Percentiles rank a stretch among this genome's conserved stretches.
Conservation (phyloP, 2,888 invertebrate genomes). For the Spatulosminthurus flaviceps region DNA sequence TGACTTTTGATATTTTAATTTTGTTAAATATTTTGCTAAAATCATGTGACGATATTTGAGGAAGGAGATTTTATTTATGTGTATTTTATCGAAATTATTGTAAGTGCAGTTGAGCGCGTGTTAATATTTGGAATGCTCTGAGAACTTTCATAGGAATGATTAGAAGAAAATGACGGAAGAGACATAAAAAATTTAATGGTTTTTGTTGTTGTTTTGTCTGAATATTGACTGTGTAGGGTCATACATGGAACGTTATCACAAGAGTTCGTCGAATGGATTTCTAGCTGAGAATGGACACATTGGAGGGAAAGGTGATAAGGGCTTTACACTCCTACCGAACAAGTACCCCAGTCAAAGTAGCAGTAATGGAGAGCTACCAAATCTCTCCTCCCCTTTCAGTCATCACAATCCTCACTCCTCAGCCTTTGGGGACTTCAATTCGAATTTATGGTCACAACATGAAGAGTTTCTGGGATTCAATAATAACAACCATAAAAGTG, state of each 20-base stretch:
- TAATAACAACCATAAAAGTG: slow-evolving; percentile 30
- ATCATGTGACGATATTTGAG: too few relatives aligned
- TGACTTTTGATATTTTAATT: too few relatives aligned
- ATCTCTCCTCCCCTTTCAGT: slow-evolving; percentile 31
- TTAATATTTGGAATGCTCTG: too few relatives aligned
- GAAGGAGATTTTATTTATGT: too few relatives aligned
- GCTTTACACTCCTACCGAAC: slow-evolving; percentile 43
- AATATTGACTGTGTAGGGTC: too few relatives aligned
- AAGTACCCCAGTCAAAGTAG: slow-evolving; percentile 40
- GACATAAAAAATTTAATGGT: background rate
- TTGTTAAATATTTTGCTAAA: too few relatives aligned
- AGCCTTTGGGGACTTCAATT: slow-evolving; percentile 41
- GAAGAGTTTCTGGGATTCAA: slow-evolving; percentile 45
- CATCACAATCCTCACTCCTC: slow-evolving; percentile 40
- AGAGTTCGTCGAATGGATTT: slow-evolving; percentile 41
- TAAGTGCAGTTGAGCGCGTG: too few relatives aligned
- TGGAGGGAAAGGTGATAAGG: slow-evolving; percentile 41
- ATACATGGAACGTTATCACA: slow-evolving; percentile 46
- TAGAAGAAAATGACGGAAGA: slow-evolving; percentile 13
- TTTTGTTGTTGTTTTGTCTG: background rate
- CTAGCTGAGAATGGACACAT: slow-evolving; percentile 20
- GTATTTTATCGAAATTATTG: too few relatives aligned
- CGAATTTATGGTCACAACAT: slow-evolving; percentile 43
- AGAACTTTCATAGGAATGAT: too few relatives aligned
- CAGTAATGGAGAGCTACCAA: slow-evolving; percentile 36